Percentiles rank a stretch among this genome's conserved stretches.
Conservation (phyloP, 2,797 vertebrate genomes). For the Okamejei kenojei region DNA sequence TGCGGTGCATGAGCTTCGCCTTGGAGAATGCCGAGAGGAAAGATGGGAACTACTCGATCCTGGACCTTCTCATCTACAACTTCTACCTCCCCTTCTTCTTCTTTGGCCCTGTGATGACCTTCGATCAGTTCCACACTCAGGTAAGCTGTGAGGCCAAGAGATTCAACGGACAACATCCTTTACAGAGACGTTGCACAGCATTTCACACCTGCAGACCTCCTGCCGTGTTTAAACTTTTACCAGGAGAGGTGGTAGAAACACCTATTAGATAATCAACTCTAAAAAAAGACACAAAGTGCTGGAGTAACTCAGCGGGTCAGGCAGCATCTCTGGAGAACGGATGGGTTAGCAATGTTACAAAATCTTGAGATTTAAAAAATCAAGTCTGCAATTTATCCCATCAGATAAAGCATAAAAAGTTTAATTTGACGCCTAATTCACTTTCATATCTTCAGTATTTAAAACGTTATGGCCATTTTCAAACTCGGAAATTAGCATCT, state of each 20-base stretch:
- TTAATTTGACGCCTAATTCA: no score
- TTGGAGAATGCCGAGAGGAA: constrained; percentile 78
- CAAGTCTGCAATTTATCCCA: no score
- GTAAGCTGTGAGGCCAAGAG: constrained; percentile 53
- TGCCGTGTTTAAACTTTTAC: no score
- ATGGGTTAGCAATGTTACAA: no score
- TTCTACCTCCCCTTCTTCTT: constrained; percentile 99
- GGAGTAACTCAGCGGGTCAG: no score
- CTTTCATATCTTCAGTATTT: no score
- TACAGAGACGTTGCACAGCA: neutral
- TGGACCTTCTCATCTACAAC: constrained; percentile 94
- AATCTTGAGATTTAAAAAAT: no score
- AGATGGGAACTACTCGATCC: constrained; percentile 77
- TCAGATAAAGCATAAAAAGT: no score
- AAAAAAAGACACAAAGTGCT: no score
- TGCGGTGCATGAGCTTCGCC: constrained; percentile 91
- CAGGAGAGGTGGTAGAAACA: neutral
- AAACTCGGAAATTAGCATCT: no score
- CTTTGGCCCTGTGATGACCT: constrained; percentile 94
- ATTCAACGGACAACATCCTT: neutral
- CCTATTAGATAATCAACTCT: neutral
- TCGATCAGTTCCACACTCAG: constrained; percentile 81
- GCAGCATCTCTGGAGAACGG: no score
- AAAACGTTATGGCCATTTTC: no score
- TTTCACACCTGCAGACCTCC: neutral